A percentile compares a stretch with the other conserved stretches of the same genome.
phyloP scores from a whole-genome alignment of 2,113 vertebrate genomes.

The Centropus bengalensis region DNA sequence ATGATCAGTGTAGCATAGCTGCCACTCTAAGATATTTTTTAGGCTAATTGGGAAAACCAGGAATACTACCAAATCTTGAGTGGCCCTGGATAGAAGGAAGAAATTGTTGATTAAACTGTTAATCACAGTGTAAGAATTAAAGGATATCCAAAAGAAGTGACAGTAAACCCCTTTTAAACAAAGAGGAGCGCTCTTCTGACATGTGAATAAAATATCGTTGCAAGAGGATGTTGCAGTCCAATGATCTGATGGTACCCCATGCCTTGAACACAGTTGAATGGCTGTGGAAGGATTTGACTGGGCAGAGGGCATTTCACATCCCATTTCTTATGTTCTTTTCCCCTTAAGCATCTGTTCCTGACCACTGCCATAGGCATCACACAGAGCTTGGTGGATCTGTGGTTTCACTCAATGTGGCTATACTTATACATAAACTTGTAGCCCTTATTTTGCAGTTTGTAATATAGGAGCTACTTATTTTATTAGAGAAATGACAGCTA shows the following conservation, averaged over 20 bases:
- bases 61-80: background rate
- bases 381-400: background rate
- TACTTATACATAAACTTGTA: background rate
- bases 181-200: background rate
- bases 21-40: background rate
- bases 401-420: background rate
- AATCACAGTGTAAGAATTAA: background rate
- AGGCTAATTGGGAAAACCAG: background rate
- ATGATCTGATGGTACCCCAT: background rate
- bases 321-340: background rate
- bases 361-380: background rate
- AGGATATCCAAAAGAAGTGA: background rate
- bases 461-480: slow-evolving; percentile 27
- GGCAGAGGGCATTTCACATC: background rate
- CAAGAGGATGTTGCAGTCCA: background rate
- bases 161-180: background rate
- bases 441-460: background rate
- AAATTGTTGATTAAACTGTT: background rate
- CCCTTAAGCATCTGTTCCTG: background rate
- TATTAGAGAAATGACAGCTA: slow-evolving; percentile 32
- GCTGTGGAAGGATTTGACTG: background rate
- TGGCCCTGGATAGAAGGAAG: background rate
- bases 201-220: background rate
- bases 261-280: background rate
- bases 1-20: background rate